These are phyloP conservation scores for Drosophila peninsularis DNA, from an alignment of 2,888 invertebrate species.

Conservation along the genomic window DNA sequence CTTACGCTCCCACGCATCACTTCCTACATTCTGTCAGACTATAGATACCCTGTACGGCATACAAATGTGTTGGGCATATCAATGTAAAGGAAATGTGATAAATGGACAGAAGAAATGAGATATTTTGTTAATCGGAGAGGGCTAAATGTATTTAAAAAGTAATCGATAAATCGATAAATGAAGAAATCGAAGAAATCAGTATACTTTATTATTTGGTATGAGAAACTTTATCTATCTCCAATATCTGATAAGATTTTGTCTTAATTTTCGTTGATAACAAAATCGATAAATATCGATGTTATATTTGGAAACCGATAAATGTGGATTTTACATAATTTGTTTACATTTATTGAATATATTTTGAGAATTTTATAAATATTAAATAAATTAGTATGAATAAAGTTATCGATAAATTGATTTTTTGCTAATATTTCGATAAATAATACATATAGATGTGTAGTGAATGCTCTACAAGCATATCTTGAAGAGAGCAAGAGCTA, in stretches of 20 bases:
- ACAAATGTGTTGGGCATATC: neutral
- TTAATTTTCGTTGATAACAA: too few species aligned
- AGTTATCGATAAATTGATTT: neutral
- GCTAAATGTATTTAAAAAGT: neutral
- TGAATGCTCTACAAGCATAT: neutral
- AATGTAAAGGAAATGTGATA: neutral
- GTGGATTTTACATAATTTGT: too few species aligned
- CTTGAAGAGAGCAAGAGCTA: neutral
- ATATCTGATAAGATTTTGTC: too few species aligned
- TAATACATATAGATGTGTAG: neutral
- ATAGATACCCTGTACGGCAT: neutral
- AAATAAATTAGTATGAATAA: neutral
- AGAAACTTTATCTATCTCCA: too few species aligned
- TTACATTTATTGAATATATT: neutral
- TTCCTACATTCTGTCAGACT: neutral
- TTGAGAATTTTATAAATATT: too few species aligned
- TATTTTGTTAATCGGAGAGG: accelerated
- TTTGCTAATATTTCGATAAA: neutral
- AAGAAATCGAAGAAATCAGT: too few species aligned
- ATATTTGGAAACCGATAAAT: too few species aligned
- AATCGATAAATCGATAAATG: neutral
- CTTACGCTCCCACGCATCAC: conserved; percentile 15
- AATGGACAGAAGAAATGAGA: too few species aligned
- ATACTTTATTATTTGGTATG: too few species aligned
- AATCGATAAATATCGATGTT: too few species aligned